Conservation (phyloP, 2,113 vertebrate genomes). For the Corydoras sp. region DNA sequence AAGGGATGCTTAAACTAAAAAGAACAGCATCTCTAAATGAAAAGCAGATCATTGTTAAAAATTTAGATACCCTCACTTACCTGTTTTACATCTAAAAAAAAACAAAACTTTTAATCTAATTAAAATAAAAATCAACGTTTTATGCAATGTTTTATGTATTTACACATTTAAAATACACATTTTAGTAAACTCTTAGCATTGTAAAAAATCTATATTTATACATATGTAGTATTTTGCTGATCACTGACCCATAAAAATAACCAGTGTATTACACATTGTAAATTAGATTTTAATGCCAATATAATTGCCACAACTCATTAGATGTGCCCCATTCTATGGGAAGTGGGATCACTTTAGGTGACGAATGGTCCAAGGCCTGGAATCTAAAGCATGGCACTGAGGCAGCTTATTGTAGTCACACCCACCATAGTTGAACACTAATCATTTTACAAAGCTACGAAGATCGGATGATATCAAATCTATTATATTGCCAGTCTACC, state of each 20-base stretch:
- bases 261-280: neutral
- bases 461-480: slow-evolving; percentile 32
- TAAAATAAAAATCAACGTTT: too few species aligned
- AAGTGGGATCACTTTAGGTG: slow-evolving; percentile 4
- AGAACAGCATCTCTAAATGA: slow-evolving; percentile 7
- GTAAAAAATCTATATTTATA: too few species aligned
- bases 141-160: too few species aligned
- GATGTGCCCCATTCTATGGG: neutral
- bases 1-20: slow-evolving; percentile 41
- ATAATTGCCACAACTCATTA: slow-evolving; percentile 11
- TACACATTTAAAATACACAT: too few species aligned
- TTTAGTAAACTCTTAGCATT: too few species aligned
- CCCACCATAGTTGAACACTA: slow-evolving; percentile 21
- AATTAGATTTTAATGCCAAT: neutral
- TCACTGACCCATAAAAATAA: too few species aligned
- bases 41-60: neutral
- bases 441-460: slow-evolving; percentile 27
- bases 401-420: slow-evolving; percentile 11
- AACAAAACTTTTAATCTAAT: too few species aligned
- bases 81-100: too few species aligned
- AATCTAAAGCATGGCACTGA: slow-evolving; percentile 11
- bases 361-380: slow-evolving; percentile 24
- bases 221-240: too few species aligned
- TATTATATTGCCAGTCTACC: slow-evolving; percentile 15
- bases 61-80: neutral